Conservation (phyloP, 2,113 vertebrate species). For the Abramis brama region DNA sequence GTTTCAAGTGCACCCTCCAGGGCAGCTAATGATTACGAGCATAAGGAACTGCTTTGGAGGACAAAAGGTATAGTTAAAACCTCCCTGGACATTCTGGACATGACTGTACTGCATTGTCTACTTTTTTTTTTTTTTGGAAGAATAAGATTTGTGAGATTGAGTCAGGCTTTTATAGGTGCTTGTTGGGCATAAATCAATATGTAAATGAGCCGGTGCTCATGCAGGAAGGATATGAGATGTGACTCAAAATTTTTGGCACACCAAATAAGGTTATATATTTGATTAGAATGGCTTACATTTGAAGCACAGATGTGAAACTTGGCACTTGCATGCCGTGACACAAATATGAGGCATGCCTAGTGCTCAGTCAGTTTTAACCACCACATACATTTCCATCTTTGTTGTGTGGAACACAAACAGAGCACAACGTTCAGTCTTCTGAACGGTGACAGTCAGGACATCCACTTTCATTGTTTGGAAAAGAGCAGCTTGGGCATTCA, state of each 20-base stretch:
- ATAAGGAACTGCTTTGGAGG: constrained; percentile 4
- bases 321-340: background rate
- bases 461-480: background rate
- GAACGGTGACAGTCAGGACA: background rate
- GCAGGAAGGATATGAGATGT: constrained; percentile 1
- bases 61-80: constrained; percentile 8
- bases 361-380: background rate
- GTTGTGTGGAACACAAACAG: background rate
- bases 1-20: background rate
- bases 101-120: background rate
- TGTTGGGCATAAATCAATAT: background rate
- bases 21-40: constrained; percentile 12
- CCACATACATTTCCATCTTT: background rate
- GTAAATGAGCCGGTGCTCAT: background rate
- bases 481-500: background rate
- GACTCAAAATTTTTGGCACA: background rate
- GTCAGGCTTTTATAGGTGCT: constrained; percentile 1
- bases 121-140: background rate
- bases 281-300: constrained; percentile 24
- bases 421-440: background rate
- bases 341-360: constrained; percentile 1
- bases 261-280: constrained; percentile 21
- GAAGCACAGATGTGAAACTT: constrained; percentile 31
- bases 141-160: background rate
- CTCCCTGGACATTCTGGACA: background rate